These are phyloP conservation scores for Zhengitettix transpicula DNA, from an alignment of 2,888 invertebrate species.

Conservation along the genomic window DNA sequence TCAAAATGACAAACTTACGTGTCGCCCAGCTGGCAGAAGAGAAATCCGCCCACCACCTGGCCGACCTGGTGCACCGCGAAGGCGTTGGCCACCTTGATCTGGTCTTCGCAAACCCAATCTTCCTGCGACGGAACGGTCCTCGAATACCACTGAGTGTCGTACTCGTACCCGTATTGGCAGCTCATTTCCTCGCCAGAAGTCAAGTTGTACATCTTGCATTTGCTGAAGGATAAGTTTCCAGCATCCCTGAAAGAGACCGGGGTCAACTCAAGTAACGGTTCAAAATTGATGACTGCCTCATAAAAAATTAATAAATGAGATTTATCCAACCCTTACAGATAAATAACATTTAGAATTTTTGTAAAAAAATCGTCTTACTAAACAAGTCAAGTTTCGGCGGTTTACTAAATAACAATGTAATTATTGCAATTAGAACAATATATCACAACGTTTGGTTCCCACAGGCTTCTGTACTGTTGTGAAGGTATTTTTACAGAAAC, in stretches of 20 bases:
- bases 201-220: conserved; percentile 30
- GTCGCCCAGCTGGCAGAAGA: conserved; percentile 39
- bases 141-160: conserved; percentile 34
- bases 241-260: background rate
- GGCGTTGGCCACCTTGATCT: conserved; percentile 34
- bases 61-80: conserved; percentile 34
- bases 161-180: conserved; percentile 32
- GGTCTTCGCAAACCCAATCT: conserved; percentile 38
- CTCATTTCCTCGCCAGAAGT: conserved; percentile 9
- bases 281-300: too few species aligned
- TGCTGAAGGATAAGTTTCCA: background rate
- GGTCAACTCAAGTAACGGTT: too few species aligned
- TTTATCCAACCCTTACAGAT: too few species aligned
- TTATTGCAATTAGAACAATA: too few species aligned
- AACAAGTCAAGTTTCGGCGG: too few species aligned
- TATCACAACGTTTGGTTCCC: too few species aligned
- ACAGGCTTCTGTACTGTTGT: too few species aligned
- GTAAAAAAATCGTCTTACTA: too few species aligned
- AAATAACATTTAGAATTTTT: too few species aligned
- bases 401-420: too few species aligned
- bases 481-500: too few species aligned
- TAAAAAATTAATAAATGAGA: too few species aligned
- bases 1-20: conserved; percentile 25
- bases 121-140: conserved; percentile 32
- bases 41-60: conserved; percentile 35